These are phyloP conservation scores for Eretmochelys imbricata DNA, from an alignment of 2,113 vertebrate species.

Conservation along the genomic window DNA sequence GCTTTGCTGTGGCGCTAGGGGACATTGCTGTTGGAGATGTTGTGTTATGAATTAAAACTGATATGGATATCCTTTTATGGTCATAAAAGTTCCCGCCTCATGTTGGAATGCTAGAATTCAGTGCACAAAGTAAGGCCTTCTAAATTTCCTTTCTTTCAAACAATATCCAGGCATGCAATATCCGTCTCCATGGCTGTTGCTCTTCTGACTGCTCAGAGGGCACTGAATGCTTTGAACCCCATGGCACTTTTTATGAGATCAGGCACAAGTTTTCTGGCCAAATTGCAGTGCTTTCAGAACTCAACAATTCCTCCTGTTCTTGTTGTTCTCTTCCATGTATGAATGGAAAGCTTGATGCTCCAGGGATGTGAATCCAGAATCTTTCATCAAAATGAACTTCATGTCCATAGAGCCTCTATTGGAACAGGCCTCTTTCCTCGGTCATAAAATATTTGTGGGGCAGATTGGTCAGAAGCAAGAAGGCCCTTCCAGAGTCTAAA, in stretches of 20 bases:
- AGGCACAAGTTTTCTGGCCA: background rate
- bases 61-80: background rate
- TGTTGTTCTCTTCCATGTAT: background rate
- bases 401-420: background rate
- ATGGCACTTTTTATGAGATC: background rate
- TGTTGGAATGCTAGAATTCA: background rate
- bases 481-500: background rate
- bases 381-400: background rate
- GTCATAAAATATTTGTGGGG: background rate
- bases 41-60: background rate
- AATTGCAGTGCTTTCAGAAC: slow-evolving; percentile 26
- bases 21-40: background rate
- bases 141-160: background rate
- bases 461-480: background rate
- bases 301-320: slow-evolving; percentile 1
- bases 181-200: background rate
- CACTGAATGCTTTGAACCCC: background rate
- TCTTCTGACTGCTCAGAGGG: fast-evolving
- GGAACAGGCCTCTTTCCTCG: background rate
- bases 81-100: background rate
- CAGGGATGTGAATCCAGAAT: background rate
- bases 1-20: background rate
- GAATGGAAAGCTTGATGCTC: slow-evolving; percentile 28
- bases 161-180: background rate
- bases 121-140: background rate